Conservation (phyloP, 2,113 vertebrate genomes). For the Lathamus discolor region DNA sequence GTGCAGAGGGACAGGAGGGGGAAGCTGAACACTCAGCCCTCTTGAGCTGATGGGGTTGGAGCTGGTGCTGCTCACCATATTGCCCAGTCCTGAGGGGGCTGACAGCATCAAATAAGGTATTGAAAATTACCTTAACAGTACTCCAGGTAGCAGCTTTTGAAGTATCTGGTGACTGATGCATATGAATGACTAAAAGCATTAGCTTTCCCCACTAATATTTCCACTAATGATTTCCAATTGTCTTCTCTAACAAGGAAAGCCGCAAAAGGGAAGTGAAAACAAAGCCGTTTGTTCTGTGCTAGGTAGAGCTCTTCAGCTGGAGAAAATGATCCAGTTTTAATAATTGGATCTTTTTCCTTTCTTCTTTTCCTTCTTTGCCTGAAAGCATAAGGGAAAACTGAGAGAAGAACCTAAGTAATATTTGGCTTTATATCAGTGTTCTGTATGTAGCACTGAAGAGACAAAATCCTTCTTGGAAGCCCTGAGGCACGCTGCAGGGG, state of each 20-base stretch:
- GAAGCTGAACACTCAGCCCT: neutral
- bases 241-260: neutral
- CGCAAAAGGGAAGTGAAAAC: neutral
- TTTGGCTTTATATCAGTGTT: neutral
- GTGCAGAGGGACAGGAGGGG: neutral
- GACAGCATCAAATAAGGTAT: neutral
- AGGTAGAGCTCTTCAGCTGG: neutral
- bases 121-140: neutral
- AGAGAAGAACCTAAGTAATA: neutral
- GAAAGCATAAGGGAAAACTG: neutral
- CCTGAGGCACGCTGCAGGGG: neutral
- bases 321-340: neutral
- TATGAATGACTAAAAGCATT: conserved; percentile 11
- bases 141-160: conserved; percentile 26
- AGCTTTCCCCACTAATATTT: conserved; percentile 10
- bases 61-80: neutral
- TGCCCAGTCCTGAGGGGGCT: neutral
- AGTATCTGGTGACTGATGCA: neutral
- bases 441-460: neutral
- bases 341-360: neutral
- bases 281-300: neutral
- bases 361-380: neutral
- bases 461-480: neutral
- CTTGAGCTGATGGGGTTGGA: fast-evolving
- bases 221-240: conserved; percentile 52